Conservation (phyloP, 1,140 invertebrate genomes). For the Andrena cerasifolii region DNA sequence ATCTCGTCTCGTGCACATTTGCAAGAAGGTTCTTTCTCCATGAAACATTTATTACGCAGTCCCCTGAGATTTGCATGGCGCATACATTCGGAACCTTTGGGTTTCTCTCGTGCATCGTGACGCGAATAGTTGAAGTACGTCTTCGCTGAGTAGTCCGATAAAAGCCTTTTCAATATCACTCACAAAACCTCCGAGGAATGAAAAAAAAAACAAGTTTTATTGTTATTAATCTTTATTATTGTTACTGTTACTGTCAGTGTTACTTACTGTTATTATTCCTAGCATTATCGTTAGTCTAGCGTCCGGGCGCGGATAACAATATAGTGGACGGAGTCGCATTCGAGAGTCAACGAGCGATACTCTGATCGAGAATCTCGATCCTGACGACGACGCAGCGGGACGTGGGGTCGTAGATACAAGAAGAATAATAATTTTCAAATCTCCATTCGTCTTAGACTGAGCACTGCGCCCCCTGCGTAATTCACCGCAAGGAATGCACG, state of each 20-base stretch:
- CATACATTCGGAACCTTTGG: slow-evolving; percentile 17
- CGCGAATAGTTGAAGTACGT: slow-evolving; percentile 14
- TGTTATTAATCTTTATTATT: slow-evolving; percentile 58
- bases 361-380: not conserved
- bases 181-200: not conserved
- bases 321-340: slow-evolving; percentile 31
- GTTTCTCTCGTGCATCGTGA: not conserved
- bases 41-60: slow-evolving; percentile 33
- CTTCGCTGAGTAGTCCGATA: not conserved
- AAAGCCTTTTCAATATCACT: not conserved
- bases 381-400: too few relatives aligned
- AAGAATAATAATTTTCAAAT: slow-evolving; percentile 22
- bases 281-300: slow-evolving; percentile 71
- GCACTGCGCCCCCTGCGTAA: not conserved
- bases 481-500: not conserved
- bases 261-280: slow-evolving; percentile 56
- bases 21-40: not conserved
- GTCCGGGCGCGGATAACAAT: slow-evolving; percentile 62
- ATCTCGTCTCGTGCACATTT: slow-evolving; percentile 2
- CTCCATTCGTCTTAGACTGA: not conserved
- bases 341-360: slow-evolving; percentile 25
- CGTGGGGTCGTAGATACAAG: not conserved
- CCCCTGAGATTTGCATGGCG: not conserved
- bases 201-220: slow-evolving; percentile 15
- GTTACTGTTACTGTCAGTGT: slow-evolving; percentile 57